A percentile compares a stretch with the other conserved stretches of the same genome.
These are phyloP conservation scores for Nothobranchius kuhntae DNA, from an alignment of 2,113 vertebrate species.

Conservation along the genomic window DNA sequence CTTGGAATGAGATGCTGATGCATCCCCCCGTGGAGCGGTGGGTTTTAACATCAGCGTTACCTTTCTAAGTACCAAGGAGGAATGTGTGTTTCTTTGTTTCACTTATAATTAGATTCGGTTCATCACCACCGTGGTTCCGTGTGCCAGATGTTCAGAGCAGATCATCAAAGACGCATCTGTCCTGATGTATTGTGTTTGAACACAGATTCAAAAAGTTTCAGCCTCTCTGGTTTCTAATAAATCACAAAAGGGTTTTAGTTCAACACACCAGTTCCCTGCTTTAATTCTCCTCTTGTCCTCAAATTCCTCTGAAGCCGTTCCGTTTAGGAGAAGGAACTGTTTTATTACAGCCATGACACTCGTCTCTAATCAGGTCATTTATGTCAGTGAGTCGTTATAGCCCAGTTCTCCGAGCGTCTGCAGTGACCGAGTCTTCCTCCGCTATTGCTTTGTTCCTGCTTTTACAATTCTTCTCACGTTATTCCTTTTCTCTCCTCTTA, in stretches of 20 bases:
- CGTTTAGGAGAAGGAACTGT: background rate
- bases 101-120: constrained; percentile 1
- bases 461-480: constrained; percentile 30
- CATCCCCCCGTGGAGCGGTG: constrained; percentile 7
- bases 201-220: background rate
- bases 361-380: no score
- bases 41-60: background rate
- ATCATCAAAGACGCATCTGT: background rate
- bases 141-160: background rate
- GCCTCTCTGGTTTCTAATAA: background rate
- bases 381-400: no score
- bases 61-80: background rate
- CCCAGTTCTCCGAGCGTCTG: no score
- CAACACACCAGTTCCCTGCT: no score
- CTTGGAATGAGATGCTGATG: background rate
- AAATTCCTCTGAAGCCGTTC: background rate
- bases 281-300: no score
- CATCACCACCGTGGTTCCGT: background rate
- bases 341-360: no score
- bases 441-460: no score
- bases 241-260: background rate
- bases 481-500: background rate
- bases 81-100: background rate
- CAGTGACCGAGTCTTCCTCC: no score
- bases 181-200: background rate